Evolutionary conservation across 2,888 invertebrate species (phyloP), one percentile per base, ranked within the genome.

Genomic region (Leptinotarsa rubiginosa): DNA sequence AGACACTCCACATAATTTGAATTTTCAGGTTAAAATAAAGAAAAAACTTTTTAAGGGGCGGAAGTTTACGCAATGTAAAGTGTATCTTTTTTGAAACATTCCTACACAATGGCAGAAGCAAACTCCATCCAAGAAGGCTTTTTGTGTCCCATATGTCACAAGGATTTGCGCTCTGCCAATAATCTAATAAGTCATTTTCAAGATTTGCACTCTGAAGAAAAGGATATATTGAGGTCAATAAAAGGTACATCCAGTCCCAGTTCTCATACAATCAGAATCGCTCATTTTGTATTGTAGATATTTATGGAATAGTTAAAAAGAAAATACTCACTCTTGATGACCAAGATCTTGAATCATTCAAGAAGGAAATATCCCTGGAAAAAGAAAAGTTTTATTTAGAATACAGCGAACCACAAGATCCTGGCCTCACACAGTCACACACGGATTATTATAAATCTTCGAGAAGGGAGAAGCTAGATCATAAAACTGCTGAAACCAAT

Each of bases 401-500:
- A 82, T 89, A 82, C 59, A 85, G 89, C 86, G 91, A 91, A 75
- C 89, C 89, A 15, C 92, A 95, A 87, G 91, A 92, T 71, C 86
- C 93, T 78, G 95, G 96, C 78, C 88, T 89, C 62, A 90, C 88
- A 3, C 89, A 90, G 66, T 92, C 91, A 76, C 93, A 95, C 81
- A 93, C 93, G 7, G 93, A 93, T 65, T 92, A 92, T 84, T 97
- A 96, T 85, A 95, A 93, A 84, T 91, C 91, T 16, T 90, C 93
- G 20, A 87, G 92, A 79, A 89, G 90, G 1, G 89, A 85, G 69
- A 90, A 94, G 74, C 89, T 98, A 75, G 97, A 98, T 88, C 92
- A 96, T 82, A 95, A 95, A 85, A 96, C 97, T 0, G 93, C 96
- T 13, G 97, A 98, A 89, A 98, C 98, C 1, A 99, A 99, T 87